Evolutionary conservation across 2,113 vertebrate genomes (phyloP).

Genomic region (Sakesphorus luctuosus): DNA sequence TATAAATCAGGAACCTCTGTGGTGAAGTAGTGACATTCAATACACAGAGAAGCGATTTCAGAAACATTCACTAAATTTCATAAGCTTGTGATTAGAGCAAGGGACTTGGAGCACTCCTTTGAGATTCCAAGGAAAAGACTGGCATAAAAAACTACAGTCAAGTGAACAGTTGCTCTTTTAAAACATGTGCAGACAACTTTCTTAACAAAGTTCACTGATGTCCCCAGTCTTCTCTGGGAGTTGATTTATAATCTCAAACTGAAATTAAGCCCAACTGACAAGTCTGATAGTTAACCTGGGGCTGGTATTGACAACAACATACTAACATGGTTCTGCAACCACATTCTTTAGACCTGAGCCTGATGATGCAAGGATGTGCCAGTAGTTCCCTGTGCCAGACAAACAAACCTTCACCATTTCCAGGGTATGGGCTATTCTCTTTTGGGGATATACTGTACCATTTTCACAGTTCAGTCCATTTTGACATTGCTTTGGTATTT

Average conservation of each 20-base stretch:
- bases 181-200: not conserved
- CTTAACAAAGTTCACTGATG: not conserved
- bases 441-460: too few relatives aligned
- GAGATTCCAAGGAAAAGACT: not conserved
- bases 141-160: not conserved
- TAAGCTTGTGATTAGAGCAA: conserved; percentile 15
- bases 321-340: accelerated
- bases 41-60: conserved; percentile 31
- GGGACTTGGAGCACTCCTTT: not conserved
- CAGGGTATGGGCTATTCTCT: accelerated
- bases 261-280: not conserved
- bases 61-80: conserved; percentile 29
- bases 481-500: not conserved
- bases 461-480: not conserved
- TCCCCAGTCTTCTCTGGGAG: not conserved
- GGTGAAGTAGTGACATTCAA: conserved; percentile 20
- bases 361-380: accelerated
- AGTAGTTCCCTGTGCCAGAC: not conserved
- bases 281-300: not conserved
- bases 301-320: not conserved
- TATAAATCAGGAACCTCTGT: conserved; percentile 33
- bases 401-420: not conserved
- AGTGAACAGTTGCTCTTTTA: not conserved
- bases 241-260: not conserved
- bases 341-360: accelerated